Percentiles rank a stretch among this genome's conserved stretches.
Conservation (phyloP, 1,140 invertebrate species). For the Zaprionus ghesquierei region DNA sequence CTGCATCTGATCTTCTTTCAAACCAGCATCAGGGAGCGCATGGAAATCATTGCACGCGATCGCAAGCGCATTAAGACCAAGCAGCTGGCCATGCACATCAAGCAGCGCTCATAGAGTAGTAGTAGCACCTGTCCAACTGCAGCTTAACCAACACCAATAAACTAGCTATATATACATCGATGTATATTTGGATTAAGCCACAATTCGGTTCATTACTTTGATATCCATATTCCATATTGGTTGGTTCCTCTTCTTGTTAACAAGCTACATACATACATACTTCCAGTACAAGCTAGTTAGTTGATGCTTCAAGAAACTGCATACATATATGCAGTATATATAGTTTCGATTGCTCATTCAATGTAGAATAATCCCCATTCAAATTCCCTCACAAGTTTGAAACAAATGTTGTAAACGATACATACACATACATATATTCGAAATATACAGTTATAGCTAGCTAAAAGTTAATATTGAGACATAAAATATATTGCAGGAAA, state of each 20-base stretch:
- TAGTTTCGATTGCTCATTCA: no score
- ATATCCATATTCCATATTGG: no score
- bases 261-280: no score
- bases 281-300: no score
- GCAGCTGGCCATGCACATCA: slow-evolving; percentile 47
- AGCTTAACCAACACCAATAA: background rate
- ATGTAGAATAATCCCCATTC: no score
- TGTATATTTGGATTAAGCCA: background rate
- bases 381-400: background rate
- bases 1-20: slow-evolving; percentile 86
- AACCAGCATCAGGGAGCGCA: slow-evolving; percentile 84
- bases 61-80: slow-evolving; percentile 74
- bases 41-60: slow-evolving; percentile 84
- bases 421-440: background rate
- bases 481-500: background rate
- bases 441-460: background rate
- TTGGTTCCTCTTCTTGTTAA: no score
- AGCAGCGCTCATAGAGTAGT: slow-evolving; percentile 32
- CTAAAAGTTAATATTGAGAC: background rate
- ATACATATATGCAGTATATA: no score
- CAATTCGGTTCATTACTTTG: background rate
- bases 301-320: no score
- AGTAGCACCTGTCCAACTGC: background rate
- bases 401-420: background rate
- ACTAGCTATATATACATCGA: background rate